Evolutionary conservation across 2,113 vertebrate genomes (phyloP), one percentile per base, ranked within the genome.

Genomic region (Rutilus rutilus): DNA sequence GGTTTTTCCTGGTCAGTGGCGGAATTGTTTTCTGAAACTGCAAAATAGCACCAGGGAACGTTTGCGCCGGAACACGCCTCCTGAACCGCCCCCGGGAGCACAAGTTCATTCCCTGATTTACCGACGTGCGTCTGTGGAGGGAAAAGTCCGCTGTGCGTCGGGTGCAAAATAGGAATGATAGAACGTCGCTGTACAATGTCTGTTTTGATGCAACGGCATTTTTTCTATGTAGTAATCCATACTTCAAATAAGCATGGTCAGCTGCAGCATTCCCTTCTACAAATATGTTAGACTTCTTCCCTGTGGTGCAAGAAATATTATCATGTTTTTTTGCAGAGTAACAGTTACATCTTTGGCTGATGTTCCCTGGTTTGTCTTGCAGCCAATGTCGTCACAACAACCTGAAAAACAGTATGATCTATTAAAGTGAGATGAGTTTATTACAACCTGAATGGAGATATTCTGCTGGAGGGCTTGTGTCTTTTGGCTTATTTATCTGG

Each of bases 401-500:
- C 23, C 47, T 25, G 57, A 75, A 50, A 36, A 87, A 59, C 5
- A 9, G 50, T 71, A 65, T 42, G 50, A 74, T 59, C 69, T 74
- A 73, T 86, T 84, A 85, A 33, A 67, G 69, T 76, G 84, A 59
- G 33, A 87, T 75, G 50, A 39, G 62, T 89, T 89, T 82, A 87
- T 88, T 87, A 89, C 82, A 74, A 83, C 19, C 59, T 81, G 82
- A 75, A 89, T 88, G 64, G 42, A 90, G 71, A 89, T 77, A 52
- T 84, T 47, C 62, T 79, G 86, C 89, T 82, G 78, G 78, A 78
- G 77, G 87, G 71, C 84, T 74, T 81, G 36, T 73, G 36, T 73
- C 74, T 83, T 78, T 85, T 89, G 88, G 83, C 74, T 84, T 77
- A 30, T 87, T 86, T 78, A 86, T 87, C 54, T 77, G 59, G 87